Evolutionary conservation across 2,113 vertebrate species (phyloP), one percentile per base, ranked within the genome.

Genomic region (Catagonus wagneri): DNA sequence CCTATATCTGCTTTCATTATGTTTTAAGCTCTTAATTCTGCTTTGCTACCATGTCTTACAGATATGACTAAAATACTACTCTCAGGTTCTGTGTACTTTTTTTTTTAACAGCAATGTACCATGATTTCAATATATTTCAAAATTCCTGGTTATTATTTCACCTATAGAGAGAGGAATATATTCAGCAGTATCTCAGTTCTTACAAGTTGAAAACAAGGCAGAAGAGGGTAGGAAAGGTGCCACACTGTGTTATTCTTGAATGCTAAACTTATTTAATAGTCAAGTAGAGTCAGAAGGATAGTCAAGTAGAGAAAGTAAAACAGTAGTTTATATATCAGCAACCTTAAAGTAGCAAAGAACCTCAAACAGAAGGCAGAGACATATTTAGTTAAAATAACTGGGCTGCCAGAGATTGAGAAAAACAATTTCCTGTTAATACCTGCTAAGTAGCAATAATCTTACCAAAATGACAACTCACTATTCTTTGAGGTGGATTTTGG

Each of bases 401-500:
- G 34, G 39, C 61, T 83, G 20, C 72, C 74, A 85, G 54, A 84
- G 83, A 93, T 14, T 44, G 79, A 65, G 20, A 50, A 68, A 91
- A 97, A 89, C 34, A 85, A 84, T 74, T 95, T 90, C 74, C 81
- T 91, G 76, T 58, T 96, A 93, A 95, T 61, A 92, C 36, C 66
- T 58, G 72, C 44, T 90, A 89, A 71, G 52, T 17, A 89, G 76
- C 81, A 68, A 60, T 81, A 61, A 94, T 61, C 66, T 83, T 90
- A n/a, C 74, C 84, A 85, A 96, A 94, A 94, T 88, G 69, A 87
- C 44, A 84, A 88, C 17, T 78, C 65, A 68, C 16, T 74, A 74
- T 34, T 90, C 66, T 89, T 93, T 75, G 72, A 58, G 61, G 6
- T 69, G 61, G 50, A 85, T 61, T 94, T 83, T 93, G 61, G 60